Evolutionary conservation across 2,888 invertebrate species (phyloP).

Genomic region (Trachelus iudaicus): DNA sequence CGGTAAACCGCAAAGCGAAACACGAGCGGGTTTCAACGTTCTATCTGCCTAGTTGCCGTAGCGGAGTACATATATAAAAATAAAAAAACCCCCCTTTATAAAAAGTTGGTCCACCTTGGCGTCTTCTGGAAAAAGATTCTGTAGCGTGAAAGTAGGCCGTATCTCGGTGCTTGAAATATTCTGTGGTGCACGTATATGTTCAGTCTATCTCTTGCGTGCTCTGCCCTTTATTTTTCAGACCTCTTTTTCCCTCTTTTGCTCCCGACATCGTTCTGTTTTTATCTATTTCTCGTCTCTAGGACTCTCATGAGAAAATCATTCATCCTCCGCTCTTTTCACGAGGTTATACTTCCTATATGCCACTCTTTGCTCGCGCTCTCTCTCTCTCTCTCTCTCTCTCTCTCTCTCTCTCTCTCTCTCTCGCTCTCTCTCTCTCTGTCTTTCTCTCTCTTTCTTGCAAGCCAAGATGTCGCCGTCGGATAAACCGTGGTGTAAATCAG

Average conservation of each 20-base stretch:
- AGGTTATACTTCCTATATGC: neutral
- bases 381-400: neutral
- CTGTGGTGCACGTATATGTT: neutral
- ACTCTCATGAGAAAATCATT: neutral
- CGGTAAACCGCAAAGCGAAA: neutral
- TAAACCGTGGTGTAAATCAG: constrained; percentile 26
- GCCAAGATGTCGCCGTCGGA: constrained; percentile 20
- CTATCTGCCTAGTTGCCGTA: neutral
- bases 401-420: neutral
- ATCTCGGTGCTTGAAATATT: neutral
- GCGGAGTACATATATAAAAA: neutral
- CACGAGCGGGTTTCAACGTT: neutral
- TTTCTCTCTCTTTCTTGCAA: neutral
- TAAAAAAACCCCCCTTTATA: neutral
- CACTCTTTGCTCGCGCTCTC: neutral
- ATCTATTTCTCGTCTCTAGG: neutral
- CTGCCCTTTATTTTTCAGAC: neutral
- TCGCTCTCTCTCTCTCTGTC: too few species aligned
- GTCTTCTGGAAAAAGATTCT: neutral
- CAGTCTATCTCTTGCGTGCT: neutral
- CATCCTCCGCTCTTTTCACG: neutral
- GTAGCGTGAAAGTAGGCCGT: neutral
- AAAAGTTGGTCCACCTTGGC: neutral
- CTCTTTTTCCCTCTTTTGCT: neutral
- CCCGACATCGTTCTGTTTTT: neutral